A percentile compares a stretch with the other conserved stretches of the same genome.
Evolutionary conservation across 2,797 vertebrate genomes (phyloP).

Genomic region (Gallinago solitaria): DNA sequence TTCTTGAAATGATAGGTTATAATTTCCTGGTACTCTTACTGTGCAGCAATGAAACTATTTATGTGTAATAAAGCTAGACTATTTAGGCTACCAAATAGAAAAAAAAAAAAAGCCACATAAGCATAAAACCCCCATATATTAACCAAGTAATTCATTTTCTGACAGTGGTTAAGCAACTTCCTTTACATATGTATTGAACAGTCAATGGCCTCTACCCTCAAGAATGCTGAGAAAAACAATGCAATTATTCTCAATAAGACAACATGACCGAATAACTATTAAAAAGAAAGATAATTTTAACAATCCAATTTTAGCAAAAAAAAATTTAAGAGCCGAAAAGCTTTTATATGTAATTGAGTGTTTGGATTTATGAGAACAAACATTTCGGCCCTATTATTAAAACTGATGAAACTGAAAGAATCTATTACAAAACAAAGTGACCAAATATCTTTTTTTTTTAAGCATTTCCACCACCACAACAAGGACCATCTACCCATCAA

Average conservation of each 20-base stretch:
- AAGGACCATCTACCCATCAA: neutral
- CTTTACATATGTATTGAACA: neutral
- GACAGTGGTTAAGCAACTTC: neutral
- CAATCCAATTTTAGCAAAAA: neutral
- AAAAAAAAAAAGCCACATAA: neutral
- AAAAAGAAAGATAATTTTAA: neutral
- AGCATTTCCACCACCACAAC: neutral
- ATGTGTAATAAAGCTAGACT: neutral
- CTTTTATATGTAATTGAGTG: neutral
- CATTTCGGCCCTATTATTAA: neutral
- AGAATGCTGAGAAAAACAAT: neutral
- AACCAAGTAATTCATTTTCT: neutral
- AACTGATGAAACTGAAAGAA: neutral
- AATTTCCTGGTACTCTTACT: neutral
- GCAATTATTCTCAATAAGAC: neutral
- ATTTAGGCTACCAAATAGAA: neutral
- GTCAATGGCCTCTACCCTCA: neutral
- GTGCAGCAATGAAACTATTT: neutral
- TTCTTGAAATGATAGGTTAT: neutral
- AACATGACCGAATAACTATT: neutral
- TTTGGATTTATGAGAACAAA: neutral
- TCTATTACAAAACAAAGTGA: neutral
- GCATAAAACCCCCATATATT: neutral
- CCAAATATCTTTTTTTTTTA: neutral
- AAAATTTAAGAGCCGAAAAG: neutral